Conservation (phyloP, 2,113 vertebrate species). For the Boleophthalmus pectinirostris region DNA sequence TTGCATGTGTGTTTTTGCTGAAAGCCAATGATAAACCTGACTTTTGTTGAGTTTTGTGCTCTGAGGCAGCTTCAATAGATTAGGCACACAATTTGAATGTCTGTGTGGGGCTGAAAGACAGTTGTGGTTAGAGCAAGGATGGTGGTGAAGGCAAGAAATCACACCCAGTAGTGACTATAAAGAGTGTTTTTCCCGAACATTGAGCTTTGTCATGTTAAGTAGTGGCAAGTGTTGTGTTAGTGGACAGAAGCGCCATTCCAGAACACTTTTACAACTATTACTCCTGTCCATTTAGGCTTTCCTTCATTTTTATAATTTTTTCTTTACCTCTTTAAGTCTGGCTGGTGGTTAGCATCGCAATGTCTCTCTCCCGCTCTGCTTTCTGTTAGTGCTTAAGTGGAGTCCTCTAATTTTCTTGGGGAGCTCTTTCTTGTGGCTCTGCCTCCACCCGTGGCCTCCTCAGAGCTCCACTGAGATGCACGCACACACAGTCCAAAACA, state of each 20-base stretch:
- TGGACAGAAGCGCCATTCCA: slow-evolving; percentile 48
- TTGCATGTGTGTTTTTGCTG: not conserved
- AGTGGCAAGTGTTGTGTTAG: slow-evolving; percentile 37
- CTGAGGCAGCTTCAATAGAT: slow-evolving; percentile 32
- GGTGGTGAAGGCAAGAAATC: slow-evolving; percentile 24
- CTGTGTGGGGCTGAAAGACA: slow-evolving; percentile 29
- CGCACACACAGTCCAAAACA: slow-evolving; percentile 47
- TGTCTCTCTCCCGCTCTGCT: slow-evolving; percentile 61
- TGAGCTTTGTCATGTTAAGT: slow-evolving; percentile 47
- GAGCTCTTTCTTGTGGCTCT: slow-evolving; percentile 80
- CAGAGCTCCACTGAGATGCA: slow-evolving; percentile 56
- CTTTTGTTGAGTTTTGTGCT: slow-evolving; percentile 14
- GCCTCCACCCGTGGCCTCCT: slow-evolving; percentile 72
- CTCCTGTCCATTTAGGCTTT: slow-evolving; percentile 39
- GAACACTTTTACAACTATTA: slow-evolving; percentile 50
- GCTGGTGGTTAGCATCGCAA: slow-evolving; percentile 65
- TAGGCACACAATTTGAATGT: slow-evolving; percentile 10
- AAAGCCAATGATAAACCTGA: not conserved
- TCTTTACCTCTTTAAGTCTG: slow-evolving; percentile 67
- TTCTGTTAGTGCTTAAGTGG: slow-evolving; percentile 76
- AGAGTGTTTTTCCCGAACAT: slow-evolving; percentile 33
- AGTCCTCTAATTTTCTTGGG: slow-evolving; percentile 79
- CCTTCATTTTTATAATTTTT: slow-evolving; percentile 49
- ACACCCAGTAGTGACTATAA: slow-evolving; percentile 13
- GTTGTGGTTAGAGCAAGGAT: slow-evolving; percentile 19